Base-by-base conservation (phyloP, 2,797 vertebrate genomes). In the Sebastes itinus region DNA sequence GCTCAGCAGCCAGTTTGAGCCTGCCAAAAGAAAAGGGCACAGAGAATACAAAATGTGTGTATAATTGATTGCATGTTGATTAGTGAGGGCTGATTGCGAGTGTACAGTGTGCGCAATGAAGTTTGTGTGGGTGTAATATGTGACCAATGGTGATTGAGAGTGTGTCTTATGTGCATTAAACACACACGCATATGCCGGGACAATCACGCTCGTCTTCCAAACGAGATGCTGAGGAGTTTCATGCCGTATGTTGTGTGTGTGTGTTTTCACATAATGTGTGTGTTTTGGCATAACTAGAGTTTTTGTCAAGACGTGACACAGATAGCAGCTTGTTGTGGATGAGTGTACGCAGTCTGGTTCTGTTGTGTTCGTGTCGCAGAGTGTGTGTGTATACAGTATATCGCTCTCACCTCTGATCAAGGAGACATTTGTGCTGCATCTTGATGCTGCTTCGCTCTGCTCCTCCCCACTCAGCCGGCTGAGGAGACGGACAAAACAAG, bases 51-150 rank as follows among this genome's bases (percentile, higher is more conserved):
- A 72, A 72, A 74, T 69, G 12, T 71, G 61, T 66, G 67, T 75
- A 30, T 81, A 88, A 82, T 72, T 86, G 84, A 90, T 90, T 89
- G 85, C 75, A 49, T 67, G 79, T 82, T 88, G 86, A 90, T 87
- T 84, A 82, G 76, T 46, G 59, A 81, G 70, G 38, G 42, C 69
- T 85, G 77, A 89, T 87, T 87, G 69, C 78, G 60, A 69, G 59
- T 64, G 56, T 79, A 87, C 58, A 78, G 49, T 60, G 60, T 64
- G 66, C 68, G 27, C 59, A 46, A 23, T 49, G 49, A 28, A 49
- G 71, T 61, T 33, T 73, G 60, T 78, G 55, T 59, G 38, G 16
- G 42, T 74, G 69, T 68, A 38, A 76, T 67, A 27, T 61, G 72
- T 77, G 61, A 70, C 67, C 78, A 32, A 49, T n/a, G 65, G 49